These are phyloP conservation scores for Corvus moneduloides DNA, from an alignment of 2,113 vertebrate species.

Conservation along the genomic window DNA sequence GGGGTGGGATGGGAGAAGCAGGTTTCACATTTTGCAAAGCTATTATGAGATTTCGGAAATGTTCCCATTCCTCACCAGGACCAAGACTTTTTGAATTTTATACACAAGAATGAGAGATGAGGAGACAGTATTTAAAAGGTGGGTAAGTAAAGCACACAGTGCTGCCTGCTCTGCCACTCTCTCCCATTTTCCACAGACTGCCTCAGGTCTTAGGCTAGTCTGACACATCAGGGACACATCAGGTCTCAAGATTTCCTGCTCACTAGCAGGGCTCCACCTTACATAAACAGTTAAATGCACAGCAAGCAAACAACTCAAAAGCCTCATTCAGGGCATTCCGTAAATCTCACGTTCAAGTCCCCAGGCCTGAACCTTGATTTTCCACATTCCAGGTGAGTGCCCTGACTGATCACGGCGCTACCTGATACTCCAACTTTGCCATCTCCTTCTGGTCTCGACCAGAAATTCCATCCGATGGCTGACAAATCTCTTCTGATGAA, in stretches of 20 bases:
- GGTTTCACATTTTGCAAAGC: neutral
- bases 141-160: neutral
- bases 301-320: neutral
- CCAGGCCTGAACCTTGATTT: constrained; percentile 36
- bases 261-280: neutral
- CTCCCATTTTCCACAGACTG: neutral
- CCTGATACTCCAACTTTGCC: constrained; percentile 53
- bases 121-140: neutral
- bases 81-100: neutral
- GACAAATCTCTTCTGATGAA: constrained; percentile 65
- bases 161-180: neutral
- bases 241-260: neutral
- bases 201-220: neutral
- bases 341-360: constrained; percentile 38
- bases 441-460: constrained; percentile 29
- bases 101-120: neutral
- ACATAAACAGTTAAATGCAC: constrained; percentile 7
- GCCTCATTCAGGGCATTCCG: neutral
- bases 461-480: constrained; percentile 55
- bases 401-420: neutral
- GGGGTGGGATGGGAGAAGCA: neutral
- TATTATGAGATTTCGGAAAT: neutral
- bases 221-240: neutral
- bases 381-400: constrained; percentile 66
- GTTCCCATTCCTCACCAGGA: neutral